A percentile compares a stretch with the other conserved stretches of the same genome.
phyloP scores from a whole-genome alignment of 2,113 vertebrate genomes.

The Sceloporus tristichus region DNA sequence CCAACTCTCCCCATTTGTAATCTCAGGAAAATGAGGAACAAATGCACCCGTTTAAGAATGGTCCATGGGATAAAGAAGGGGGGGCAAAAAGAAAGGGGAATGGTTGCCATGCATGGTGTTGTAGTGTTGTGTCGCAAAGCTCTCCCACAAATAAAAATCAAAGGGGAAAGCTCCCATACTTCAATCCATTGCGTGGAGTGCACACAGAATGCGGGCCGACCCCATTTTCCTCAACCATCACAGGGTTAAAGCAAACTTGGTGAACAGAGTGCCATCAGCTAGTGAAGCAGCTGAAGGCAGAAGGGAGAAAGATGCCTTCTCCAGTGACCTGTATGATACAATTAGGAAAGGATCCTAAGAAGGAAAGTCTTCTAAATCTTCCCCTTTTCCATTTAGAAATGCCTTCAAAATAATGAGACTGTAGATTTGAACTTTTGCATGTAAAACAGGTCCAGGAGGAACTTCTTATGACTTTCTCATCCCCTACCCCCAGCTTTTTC shows the following conservation, averaged over 20 bases:
- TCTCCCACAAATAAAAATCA: not conserved
- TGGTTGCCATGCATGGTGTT: not conserved
- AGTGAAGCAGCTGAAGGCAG: not conserved
- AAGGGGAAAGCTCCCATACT: not conserved
- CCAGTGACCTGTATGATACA: not conserved
- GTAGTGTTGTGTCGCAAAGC: not conserved
- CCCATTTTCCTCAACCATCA: not conserved
- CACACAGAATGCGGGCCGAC: not conserved
- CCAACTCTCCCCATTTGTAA: not conserved
- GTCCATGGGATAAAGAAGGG: not conserved
- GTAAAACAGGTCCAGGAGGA: not conserved
- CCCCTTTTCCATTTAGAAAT: not conserved
- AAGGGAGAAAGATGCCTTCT: not conserved
- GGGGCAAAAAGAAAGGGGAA: not conserved
- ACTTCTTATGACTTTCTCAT: not conserved
- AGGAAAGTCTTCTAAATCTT: not conserved
- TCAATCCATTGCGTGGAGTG: not conserved
- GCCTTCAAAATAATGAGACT: not conserved
- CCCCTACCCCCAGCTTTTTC: not conserved
- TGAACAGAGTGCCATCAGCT: not conserved
- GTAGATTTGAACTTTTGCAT: not conserved
- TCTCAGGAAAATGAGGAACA: constrained; percentile 5
- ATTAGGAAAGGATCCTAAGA: not conserved
- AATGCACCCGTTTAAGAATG: not conserved
- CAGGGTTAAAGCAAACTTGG: not conserved